Percentiles rank a stretch among this genome's conserved stretches.
Conservation (phyloP, 2,888 invertebrate species). For the Cordylochernes scorpioides region DNA sequence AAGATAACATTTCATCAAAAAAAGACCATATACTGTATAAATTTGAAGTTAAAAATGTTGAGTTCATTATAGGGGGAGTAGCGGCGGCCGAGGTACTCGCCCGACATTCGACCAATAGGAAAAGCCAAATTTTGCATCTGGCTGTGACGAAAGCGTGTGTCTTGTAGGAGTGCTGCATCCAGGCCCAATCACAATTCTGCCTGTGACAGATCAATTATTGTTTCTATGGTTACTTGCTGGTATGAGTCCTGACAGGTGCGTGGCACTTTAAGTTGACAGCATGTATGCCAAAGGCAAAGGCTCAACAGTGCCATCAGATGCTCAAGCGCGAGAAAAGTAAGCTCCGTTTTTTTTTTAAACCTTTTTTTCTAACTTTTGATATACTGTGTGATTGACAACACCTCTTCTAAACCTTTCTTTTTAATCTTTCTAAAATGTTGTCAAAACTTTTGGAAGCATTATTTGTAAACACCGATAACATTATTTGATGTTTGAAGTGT, state of each 20-base stretch:
- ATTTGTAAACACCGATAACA: no score
- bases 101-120: not conserved
- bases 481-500: no score
- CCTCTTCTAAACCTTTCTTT: no score
- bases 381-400: no score
- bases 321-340: constrained; percentile 26
- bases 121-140: not conserved
- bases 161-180: constrained; percentile 1
- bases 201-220: constrained; percentile 21
- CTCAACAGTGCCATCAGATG: constrained; percentile 25
- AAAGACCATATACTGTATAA: no score
- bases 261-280: constrained; percentile 22
- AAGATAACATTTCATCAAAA: no score
- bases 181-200: constrained; percentile 12
- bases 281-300: constrained; percentile 39
- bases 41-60: not conserved
- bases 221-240: constrained; percentile 23
- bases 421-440: no score
- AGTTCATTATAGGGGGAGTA: not conserved
- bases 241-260: constrained; percentile 27
- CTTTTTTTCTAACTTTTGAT: no score
- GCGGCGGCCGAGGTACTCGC: not conserved
- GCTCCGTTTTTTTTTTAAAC: no score
- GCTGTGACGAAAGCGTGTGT: not conserved
- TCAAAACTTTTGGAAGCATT: no score